Conservation (phyloP, 2,113 vertebrate species). For the Syngnathoides biaculeatus region DNA sequence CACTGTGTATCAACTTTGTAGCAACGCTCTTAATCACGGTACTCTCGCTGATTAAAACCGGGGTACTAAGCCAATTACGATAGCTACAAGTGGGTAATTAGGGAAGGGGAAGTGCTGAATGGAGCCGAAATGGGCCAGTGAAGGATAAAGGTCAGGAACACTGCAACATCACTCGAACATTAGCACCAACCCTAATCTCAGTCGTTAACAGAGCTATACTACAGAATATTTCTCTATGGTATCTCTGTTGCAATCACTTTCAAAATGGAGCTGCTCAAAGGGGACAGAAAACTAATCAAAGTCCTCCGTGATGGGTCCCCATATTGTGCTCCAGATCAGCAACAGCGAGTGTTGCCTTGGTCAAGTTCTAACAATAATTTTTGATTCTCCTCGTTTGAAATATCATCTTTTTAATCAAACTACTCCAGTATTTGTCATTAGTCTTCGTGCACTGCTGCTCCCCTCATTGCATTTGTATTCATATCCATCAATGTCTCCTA, state of each 20-base stretch:
- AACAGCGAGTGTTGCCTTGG: too few relatives aligned
- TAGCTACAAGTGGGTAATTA: slow-evolving; percentile 58
- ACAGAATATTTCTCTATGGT: neutral
- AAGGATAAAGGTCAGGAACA: slow-evolving; percentile 40
- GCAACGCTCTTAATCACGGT: slow-evolving; percentile 32
- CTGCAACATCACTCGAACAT: slow-evolving; percentile 19
- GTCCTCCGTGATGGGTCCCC: too few relatives aligned
- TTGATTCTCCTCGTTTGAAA: too few relatives aligned
- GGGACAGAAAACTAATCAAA: too few relatives aligned
- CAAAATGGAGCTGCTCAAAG: too few relatives aligned
- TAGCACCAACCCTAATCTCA: slow-evolving; percentile 17
- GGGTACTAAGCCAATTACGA: slow-evolving; percentile 55
- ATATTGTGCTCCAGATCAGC: too few relatives aligned
- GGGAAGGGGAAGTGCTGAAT: slow-evolving; percentile 25
- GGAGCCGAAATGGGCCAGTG: slow-evolving; percentile 39
- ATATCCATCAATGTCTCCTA: neutral
- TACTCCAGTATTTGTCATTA: too few relatives aligned
- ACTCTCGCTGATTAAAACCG: slow-evolving; percentile 50
- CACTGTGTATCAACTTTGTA: slow-evolving; percentile 5
- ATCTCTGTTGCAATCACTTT: neutral
- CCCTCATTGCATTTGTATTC: neutral
- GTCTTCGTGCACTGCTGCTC: neutral
- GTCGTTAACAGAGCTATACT: slow-evolving; percentile 23
- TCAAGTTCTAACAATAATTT: too few relatives aligned
- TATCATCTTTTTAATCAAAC: too few relatives aligned